Evolutionary conservation across 1,140 invertebrate species (phyloP), one percentile per base, ranked within the genome.

Genomic region (Ceratina calcarata): DNA sequence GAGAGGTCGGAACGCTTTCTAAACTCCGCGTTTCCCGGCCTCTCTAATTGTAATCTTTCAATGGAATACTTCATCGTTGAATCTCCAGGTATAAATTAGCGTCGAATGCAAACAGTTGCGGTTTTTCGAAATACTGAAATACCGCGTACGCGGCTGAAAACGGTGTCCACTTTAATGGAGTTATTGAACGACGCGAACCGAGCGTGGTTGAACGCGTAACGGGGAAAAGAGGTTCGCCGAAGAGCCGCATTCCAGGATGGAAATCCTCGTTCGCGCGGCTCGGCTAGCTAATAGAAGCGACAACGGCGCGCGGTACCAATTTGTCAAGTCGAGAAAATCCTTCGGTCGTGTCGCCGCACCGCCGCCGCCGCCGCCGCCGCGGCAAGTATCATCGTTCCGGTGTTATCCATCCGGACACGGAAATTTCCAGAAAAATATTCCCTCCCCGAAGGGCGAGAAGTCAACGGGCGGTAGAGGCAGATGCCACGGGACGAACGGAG

Each of bases 391-490:
- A 81, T 77, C 72, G 55, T 13, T 45, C 53, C 20, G 37, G 24
- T n/a, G 45, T 76, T 37, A 76, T 78, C 69, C 49, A 75, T 75
- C 71, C 72, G 58, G 27, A 27, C 57, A 76, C 58, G 73, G 79
- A 69, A 82, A 78, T 82, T 78, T 73, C 74, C 82, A 75, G 80
- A 85, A 85, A 85, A 86, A 86, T 86, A 84, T 81, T 53, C 66
- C 77, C 80, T 82, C 72, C 71, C 83, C 65, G 69, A 78, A 64
- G 62, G 57, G 65, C 22, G 78, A 75, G 76, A 64, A 66, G 61
- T 65, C 62, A 80, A 78, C 60, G 61, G 49, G 61, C 16, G 37
- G 7, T 15, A 73, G 77, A 61, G 68, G 67, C 55, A 57, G 69
- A 71, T 62, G 32, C 32, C 32, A 12, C 67, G 81, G 69, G 49